Evolutionary conservation across 2,113 vertebrate species (phyloP).

Genomic region (Lycocorax pyrrhopterus): DNA sequence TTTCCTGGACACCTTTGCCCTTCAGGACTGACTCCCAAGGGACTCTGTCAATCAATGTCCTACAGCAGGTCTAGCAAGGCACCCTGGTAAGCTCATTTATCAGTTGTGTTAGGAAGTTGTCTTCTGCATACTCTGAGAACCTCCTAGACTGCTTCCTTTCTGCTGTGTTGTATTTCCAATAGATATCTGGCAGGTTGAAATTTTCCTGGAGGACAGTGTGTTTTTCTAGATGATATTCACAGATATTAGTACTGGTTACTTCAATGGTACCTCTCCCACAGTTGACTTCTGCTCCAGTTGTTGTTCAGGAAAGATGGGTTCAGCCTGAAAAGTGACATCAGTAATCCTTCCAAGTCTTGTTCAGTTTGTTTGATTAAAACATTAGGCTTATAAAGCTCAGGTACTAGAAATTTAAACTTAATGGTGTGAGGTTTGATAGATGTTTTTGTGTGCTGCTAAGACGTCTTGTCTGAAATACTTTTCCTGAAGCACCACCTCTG

Average conservation of each 20-base stretch:
- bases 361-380: neutral
- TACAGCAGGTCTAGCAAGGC: neutral
- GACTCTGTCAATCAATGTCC: neutral
- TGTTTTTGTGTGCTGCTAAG: neutral
- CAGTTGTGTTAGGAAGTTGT: neutral
- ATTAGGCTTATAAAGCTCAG: neutral
- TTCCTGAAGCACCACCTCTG: neutral
- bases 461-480: neutral
- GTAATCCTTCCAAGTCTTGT: neutral
- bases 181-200: neutral
- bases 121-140: rapidly evolving
- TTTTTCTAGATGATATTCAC: neutral
- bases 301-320: neutral
- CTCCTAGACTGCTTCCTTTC: neutral
- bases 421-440: neutral
- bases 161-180: neutral
- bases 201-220: neutral
- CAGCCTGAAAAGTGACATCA: neutral
- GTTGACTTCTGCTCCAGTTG: neutral
- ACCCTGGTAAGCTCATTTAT: neutral
- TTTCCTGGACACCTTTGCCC: neutral
- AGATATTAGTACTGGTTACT: neutral
- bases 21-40: neutral
- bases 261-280: neutral
- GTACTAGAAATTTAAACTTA: neutral